Percentiles rank a stretch among this genome's conserved stretches.
Conservation (phyloP, 2,888 invertebrate genomes). For the Mimachlamys varia region DNA sequence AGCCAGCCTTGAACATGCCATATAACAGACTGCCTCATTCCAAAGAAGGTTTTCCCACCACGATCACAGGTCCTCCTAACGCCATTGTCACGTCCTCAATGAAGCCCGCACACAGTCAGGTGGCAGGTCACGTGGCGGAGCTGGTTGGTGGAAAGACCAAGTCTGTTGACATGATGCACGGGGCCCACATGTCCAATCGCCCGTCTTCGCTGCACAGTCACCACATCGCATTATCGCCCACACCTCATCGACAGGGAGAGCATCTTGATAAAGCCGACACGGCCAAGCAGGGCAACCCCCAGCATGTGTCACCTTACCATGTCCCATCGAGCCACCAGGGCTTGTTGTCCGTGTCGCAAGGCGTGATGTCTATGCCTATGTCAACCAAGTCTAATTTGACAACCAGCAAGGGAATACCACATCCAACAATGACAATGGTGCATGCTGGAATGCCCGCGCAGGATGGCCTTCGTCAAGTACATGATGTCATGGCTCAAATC, state of each 20-base stretch:
- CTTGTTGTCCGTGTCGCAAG: neutral
- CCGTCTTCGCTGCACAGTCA: neutral
- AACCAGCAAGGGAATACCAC: slow-evolving; percentile 11
- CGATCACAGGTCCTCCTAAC: slow-evolving; percentile 18
- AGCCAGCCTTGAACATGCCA: neutral
- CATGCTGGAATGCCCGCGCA: neutral
- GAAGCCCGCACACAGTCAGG: slow-evolving; percentile 29
- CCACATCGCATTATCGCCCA: slow-evolving; percentile 29
- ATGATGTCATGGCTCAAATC: slow-evolving; percentile 36
- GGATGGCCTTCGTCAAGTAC: neutral
- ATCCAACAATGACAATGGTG: slow-evolving; percentile 55
- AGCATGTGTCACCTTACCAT: slow-evolving; percentile 28
- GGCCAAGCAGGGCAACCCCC: slow-evolving; percentile 21
- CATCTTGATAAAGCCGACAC: neutral
- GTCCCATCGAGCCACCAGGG: neutral
- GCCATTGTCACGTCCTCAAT: slow-evolving; percentile 37
- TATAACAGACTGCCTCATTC: slow-evolving; percentile 22
- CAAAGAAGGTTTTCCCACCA: neutral
- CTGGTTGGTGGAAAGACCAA: neutral
- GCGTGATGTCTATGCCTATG: neutral
- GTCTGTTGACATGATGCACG: neutral
- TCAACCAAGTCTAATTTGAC: neutral
- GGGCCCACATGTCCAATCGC: neutral
- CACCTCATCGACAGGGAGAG: slow-evolving; percentile 37
- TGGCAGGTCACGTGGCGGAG: neutral